A percentile compares a stretch with the other conserved stretches of the same genome.
Evolutionary conservation across 2,797 vertebrate species (phyloP).

Genomic region (Mormyrops boulengeri): DNA sequence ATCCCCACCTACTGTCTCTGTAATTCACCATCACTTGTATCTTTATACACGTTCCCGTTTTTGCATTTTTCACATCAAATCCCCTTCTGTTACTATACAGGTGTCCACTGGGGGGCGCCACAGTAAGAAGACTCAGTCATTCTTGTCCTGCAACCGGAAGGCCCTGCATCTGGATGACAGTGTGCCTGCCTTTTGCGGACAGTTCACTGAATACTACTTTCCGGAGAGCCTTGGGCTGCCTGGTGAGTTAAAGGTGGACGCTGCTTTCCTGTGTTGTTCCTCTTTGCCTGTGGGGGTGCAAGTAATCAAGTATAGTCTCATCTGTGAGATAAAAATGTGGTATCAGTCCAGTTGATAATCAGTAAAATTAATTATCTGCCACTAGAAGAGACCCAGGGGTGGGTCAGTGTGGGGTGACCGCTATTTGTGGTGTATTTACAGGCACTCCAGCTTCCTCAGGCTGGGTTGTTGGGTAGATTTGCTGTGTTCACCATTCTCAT

Average conservation of each 20-base stretch:
- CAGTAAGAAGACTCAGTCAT: conserved; percentile 82
- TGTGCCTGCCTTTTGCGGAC: conserved; percentile 82
- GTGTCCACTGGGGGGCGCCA: conserved; percentile 86
- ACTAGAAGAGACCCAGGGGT: neutral
- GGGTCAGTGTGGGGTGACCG: neutral
- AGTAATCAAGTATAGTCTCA: neutral
- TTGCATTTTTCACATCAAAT: neutral
- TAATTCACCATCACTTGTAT: neutral
- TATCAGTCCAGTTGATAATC: neutral
- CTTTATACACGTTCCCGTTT: neutral
- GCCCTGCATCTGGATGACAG: conserved; percentile 66
- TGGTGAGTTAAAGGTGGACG: conserved; percentile 55
- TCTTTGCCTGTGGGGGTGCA: neutral
- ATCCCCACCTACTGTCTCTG: neutral
- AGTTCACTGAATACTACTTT: conserved; percentile 96
- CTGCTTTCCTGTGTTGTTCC: neutral
- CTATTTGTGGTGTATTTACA: neutral
- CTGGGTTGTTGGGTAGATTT: neutral
- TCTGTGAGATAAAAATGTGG: neutral
- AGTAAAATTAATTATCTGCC: neutral
- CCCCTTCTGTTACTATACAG: conserved; percentile 49
- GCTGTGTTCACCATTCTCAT: neutral
- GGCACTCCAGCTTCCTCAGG: neutral
- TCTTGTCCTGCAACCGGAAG: conserved; percentile 85
- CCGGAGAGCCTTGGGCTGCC: conserved; percentile 77